Percentiles rank a stretch among this genome's conserved stretches.
phyloP scores from a whole-genome alignment of 1,140 invertebrate genomes.

The Zaprionus africanus region DNA sequence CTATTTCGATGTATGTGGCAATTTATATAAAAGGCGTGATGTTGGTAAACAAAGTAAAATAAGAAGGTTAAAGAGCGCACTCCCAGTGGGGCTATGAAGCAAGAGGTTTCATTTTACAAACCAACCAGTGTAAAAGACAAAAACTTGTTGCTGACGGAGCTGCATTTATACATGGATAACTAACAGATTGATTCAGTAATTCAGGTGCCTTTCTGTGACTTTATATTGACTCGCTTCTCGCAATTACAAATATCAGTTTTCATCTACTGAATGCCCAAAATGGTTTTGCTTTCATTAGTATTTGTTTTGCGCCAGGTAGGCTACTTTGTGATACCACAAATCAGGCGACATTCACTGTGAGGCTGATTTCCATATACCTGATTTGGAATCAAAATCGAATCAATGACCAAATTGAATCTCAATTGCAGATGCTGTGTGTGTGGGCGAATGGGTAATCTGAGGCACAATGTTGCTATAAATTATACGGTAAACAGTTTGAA shows the following conservation, averaged over 20 bases:
- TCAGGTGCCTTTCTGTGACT: too few species aligned
- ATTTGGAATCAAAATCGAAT: slow-evolving; percentile 11
- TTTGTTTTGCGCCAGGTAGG: neutral
- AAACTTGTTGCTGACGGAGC: too few species aligned
- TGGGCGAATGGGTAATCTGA: slow-evolving; percentile 40
- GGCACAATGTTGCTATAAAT: slow-evolving; percentile 46
- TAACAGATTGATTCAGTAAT: too few species aligned
- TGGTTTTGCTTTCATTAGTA: neutral
- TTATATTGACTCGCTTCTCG: too few species aligned
- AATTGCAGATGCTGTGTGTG: slow-evolving; percentile 7
- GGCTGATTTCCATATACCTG: neutral
- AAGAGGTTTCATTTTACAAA: neutral
- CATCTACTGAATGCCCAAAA: neutral
- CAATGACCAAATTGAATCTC: neutral
- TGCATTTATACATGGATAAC: too few species aligned
- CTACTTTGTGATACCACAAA: neutral
- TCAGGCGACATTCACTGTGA: neutral
- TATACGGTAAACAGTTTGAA: slow-evolving; percentile 35
- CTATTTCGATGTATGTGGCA: neutral
- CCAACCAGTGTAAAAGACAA: too few species aligned
- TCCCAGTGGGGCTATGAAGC: too few species aligned
- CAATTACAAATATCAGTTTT: neutral
- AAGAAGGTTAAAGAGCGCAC: neutral
- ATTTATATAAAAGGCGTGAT: slow-evolving; percentile 1
- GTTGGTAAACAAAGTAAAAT: neutral